Conservation (phyloP, 2,888 invertebrate genomes). For the Acrobasis consociella region DNA sequence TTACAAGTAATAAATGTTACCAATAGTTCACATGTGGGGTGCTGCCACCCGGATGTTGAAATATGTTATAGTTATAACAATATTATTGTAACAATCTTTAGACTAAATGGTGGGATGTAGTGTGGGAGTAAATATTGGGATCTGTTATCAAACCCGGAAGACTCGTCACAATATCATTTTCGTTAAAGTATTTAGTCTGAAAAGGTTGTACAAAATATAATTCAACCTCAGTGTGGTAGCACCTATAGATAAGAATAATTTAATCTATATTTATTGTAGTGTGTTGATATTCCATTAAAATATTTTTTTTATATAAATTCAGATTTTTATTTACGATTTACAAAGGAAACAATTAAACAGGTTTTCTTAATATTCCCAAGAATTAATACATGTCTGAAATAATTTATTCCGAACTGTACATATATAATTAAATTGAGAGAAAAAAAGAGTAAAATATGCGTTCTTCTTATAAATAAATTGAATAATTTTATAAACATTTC, state of each 20-base stretch:
- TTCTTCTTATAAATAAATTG: conserved; percentile 41
- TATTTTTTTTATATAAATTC: conserved; percentile 20
- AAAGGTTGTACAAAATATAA: too few species aligned
- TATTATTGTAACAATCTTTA: too few species aligned
- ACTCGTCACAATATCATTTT: too few species aligned
- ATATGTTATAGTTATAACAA: too few species aligned
- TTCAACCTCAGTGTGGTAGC: too few species aligned
- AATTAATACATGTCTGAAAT: conserved; percentile 21
- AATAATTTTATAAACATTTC: conserved; percentile 49
- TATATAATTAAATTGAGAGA: conserved; percentile 32
- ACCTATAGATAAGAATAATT: conserved; percentile 11
- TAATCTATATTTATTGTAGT: conserved; percentile 14
- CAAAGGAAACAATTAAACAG: conserved; percentile 15
- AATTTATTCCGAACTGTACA: conserved; percentile 20
- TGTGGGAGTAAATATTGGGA: too few species aligned
- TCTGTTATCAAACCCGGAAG: too few species aligned
- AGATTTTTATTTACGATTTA: conserved; percentile 25
- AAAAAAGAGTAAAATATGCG: conserved; percentile 31
- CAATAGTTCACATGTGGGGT: neutral
- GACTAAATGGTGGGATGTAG: too few species aligned
- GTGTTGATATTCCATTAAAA: conserved; percentile 17
- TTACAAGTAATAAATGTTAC: neutral
- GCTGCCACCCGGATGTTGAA: too few species aligned
- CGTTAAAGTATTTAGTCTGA: too few species aligned
- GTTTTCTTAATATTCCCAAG: conserved; percentile 15